Percentiles rank a stretch among this genome's conserved stretches.
Conservation (phyloP, 2,797 vertebrate species). For the Pachyuromys duprasi region DNA sequence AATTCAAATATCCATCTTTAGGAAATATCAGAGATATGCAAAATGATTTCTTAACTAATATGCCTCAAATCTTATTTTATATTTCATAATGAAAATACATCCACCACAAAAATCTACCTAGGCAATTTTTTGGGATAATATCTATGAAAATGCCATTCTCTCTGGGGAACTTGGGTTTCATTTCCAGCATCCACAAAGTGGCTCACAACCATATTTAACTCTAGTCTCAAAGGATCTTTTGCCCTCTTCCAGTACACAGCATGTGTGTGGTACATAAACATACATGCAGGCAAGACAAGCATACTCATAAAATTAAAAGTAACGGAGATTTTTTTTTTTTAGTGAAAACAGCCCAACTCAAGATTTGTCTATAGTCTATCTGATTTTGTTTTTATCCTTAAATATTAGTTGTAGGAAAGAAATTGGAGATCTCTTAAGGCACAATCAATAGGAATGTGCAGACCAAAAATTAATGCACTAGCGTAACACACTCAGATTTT, state of each 20-base stretch:
- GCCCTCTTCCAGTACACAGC: neutral
- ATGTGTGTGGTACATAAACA: no score
- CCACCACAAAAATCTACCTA: neutral
- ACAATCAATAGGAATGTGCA: neutral
- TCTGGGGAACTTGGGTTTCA: neutral
- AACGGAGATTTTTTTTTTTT: no score
- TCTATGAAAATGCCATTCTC: neutral
- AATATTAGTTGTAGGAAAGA: neutral
- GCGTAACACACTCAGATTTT: neutral
- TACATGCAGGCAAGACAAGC: neutral
- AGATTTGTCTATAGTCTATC: neutral
- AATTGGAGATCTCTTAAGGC: neutral
- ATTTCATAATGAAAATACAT: slow-evolving; percentile 19
- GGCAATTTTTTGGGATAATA: neutral
- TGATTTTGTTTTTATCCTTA: neutral
- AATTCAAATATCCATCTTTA: neutral
- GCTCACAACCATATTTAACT: neutral
- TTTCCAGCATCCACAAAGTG: neutral
- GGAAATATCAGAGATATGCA: neutral
- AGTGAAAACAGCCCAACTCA: neutral
- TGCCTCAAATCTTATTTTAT: slow-evolving; percentile 6
- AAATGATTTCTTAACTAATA: neutral
- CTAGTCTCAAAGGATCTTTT: neutral
- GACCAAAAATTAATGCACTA: neutral
- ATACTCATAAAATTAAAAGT: neutral